A percentile compares a stretch with the other conserved stretches of the same genome.
phyloP scores from a whole-genome alignment of 2,113 vertebrate genomes.

The Cisticola juncidis region DNA sequence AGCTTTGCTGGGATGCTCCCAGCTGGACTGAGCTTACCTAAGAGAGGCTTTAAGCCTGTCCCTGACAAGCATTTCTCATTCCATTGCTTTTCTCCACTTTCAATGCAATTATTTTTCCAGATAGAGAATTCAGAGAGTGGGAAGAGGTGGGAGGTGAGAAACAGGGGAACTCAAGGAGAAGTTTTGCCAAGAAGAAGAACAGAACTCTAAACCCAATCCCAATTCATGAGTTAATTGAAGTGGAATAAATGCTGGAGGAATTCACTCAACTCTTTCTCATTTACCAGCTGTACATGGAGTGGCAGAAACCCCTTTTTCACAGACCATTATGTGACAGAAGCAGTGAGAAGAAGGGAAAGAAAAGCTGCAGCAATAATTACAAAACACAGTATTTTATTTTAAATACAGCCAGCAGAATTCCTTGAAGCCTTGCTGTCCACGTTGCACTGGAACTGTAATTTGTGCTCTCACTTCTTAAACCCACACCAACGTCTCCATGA shows the following conservation, averaged over 20 bases:
- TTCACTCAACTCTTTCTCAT: background rate
- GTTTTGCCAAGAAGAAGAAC: background rate
- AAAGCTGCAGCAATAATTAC: background rate
- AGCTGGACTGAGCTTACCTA: background rate
- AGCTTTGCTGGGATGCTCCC: background rate
- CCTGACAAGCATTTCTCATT: background rate
- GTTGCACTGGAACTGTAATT: background rate
- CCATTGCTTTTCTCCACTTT: background rate
- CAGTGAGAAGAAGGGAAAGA: background rate
- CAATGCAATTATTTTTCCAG: background rate
- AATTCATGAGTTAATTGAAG: background rate
- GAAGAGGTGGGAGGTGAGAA: background rate
- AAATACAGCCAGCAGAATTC: background rate
- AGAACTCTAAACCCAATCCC: background rate
- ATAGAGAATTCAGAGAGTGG: rapidly evolving
- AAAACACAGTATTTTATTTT: background rate
- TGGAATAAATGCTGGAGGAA: background rate
- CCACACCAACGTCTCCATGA: background rate
- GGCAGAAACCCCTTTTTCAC: background rate
- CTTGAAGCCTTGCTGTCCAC: background rate
- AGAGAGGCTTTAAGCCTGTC: background rate
- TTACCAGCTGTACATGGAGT: background rate
- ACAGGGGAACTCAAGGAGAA: background rate
- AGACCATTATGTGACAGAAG: background rate
- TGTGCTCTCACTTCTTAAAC: background rate